Evolutionary conservation across 1,140 invertebrate genomes (phyloP).

Genomic region (Magallana ariakensis): DNA sequence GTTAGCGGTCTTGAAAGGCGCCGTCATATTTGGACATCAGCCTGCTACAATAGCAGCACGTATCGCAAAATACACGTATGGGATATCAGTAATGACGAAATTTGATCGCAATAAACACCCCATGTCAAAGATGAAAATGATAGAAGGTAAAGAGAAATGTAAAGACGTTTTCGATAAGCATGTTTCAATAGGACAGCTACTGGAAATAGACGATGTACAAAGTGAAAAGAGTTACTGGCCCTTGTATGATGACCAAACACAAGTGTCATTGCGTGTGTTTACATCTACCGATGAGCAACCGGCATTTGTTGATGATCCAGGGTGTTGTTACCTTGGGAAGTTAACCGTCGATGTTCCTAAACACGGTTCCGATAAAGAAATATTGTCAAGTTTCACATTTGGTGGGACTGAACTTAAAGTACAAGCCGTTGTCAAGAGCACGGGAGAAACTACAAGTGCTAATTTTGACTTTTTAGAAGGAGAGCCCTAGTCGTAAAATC

Average conservation of each 20-base stretch:
- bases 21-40: conserved; percentile 63
- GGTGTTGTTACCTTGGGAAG: conserved; percentile 35
- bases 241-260: conserved; percentile 28
- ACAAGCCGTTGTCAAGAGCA: conserved; percentile 53
- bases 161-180: conserved; percentile 58
- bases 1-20: conserved; percentile 61
- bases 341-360: conserved; percentile 35
- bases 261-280: conserved; percentile 2
- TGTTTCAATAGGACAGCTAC: conserved; percentile 51
- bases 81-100: conserved; percentile 45
- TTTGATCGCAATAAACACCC: conserved; percentile 55
- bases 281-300: conserved; percentile 10
- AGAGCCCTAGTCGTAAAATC: background rate
- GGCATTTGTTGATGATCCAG: background rate
- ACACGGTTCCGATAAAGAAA: conserved; percentile 35
- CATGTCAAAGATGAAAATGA: conserved; percentile 15
- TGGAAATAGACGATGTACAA: conserved; percentile 53
- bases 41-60: conserved; percentile 57
- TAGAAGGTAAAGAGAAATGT: conserved; percentile 56
- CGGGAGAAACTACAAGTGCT: conserved; percentile 44
- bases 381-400: conserved; percentile 60
- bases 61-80: conserved; percentile 61
- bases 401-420: conserved; percentile 62
- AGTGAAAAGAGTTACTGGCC: conserved; percentile 49
- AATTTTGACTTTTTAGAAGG: conserved; percentile 60